Conservation (phyloP, 1,140 invertebrate genomes). For the Philopotamus ludificatus region DNA sequence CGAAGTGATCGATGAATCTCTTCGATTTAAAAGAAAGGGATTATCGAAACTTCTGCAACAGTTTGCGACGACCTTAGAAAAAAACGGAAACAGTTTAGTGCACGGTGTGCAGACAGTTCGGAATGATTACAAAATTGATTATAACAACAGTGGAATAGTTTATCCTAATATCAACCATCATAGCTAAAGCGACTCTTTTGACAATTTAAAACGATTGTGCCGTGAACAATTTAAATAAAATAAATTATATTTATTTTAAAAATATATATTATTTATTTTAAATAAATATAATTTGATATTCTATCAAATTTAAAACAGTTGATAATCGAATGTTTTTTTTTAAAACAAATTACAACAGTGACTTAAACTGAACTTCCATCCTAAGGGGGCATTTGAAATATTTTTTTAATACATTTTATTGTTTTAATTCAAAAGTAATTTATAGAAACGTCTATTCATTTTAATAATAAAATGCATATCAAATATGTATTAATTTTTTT, state of each 20-base stretch:
- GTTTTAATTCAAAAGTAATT: too few species aligned
- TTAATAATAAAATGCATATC: too few species aligned
- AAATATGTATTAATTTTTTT: too few species aligned
- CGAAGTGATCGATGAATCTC: conserved; percentile 68
- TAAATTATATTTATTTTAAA: not conserved
- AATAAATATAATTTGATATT: not conserved
- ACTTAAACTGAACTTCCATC: too few species aligned
- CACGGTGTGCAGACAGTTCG: conserved; percentile 7
- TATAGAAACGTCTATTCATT: too few species aligned
- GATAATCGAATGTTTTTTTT: conserved; percentile 9
- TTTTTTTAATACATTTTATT: too few species aligned
- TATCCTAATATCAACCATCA: conserved; percentile 41
- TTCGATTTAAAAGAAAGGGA: conserved; percentile 68
- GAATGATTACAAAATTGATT: conserved; percentile 32
- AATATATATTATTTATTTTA: not conserved
- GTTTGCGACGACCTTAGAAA: conserved; percentile 52
- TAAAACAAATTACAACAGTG: not conserved
- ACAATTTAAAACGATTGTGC: not conserved
- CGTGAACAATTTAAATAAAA: conserved; percentile 4
- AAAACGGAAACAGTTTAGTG: conserved; percentile 50
- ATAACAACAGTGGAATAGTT: conserved; percentile 1
- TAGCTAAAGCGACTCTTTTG: conserved; percentile 43
- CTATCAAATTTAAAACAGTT: not conserved
- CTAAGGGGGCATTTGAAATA: too few species aligned
- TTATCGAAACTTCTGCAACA: conserved; percentile 61